Evolutionary conservation across 2,113 vertebrate species (phyloP), one percentile per base, ranked within the genome.

Genomic region (Cyanoderma ruficeps): DNA sequence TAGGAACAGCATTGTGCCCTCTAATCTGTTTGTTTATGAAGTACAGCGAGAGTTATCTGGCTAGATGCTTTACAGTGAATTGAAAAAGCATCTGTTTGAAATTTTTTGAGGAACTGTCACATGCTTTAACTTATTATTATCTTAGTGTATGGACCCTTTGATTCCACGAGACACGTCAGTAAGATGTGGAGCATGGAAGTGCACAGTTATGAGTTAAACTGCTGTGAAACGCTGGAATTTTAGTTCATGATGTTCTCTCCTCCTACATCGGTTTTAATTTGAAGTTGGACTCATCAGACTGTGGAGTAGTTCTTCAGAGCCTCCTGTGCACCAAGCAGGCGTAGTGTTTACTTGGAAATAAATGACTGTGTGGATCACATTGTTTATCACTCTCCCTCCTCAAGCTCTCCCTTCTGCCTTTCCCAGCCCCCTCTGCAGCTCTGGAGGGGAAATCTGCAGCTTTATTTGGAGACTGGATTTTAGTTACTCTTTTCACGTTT

Each of bases 21-120:
- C 92, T 96, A 96, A 94, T 96, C 94, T 96, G 94, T 97, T 97
- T 96, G 96, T 97, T 96, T 96, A 93, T 96, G 93, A 96, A 95
- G 93, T 96, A 92, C 92, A 78, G 80, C 5, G 11, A 90, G 95
- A 96, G 90, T 94, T 96, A 96, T 97, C 90, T 96, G 94, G 87
- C 90, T 96, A 74, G 92, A 96, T 95, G 91, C 93, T 94, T 92
- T 96, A 72, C 57, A 90, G 85, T 80, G 70, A 95, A 92, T 94
- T 95, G 85, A 83, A 93, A 93, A 96, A 93, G 91, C 93, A 94
- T 94, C 95, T 95, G 93, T 79, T 93, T 89, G 92, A 94, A 86
- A 37, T 92, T 94, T 93, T 93, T 90, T 75, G 87, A 46, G 91
- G 83, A 87, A 35, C 81, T 39, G 37, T 94, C 78, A 78, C 80